Percentiles rank a stretch among this genome's conserved stretches.
These are phyloP conservation scores for Phthorimaea operculella DNA, from an alignment of 1,140 invertebrate species.

Conservation along the genomic window DNA sequence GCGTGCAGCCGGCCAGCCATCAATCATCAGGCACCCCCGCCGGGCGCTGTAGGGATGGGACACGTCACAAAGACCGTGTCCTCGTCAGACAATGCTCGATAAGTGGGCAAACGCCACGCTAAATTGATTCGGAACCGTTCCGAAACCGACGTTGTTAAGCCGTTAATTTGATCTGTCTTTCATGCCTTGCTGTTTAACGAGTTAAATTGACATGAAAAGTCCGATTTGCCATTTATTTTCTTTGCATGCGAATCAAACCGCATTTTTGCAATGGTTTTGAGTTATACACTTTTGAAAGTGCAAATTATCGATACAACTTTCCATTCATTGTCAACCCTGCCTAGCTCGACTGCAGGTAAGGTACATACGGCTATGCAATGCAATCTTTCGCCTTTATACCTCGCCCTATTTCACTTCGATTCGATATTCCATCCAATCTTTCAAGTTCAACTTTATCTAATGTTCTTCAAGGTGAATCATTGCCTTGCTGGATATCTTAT, in stretches of 20 bases:
- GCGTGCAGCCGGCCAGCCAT: conserved; percentile 52
- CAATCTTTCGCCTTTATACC: conserved; percentile 34
- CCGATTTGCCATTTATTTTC: conserved; percentile 10
- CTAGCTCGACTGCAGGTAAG: background rate
- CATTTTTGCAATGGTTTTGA: background rate
- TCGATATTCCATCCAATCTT: conserved; percentile 15
- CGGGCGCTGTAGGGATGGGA: conserved; percentile 56
- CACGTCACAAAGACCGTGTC: conserved; percentile 48
- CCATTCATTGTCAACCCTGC: conserved; percentile 1
- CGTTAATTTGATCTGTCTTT: conserved; percentile 30
- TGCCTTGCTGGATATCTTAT: background rate
- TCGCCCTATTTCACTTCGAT: conserved; percentile 24
- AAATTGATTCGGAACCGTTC: conserved; percentile 57
- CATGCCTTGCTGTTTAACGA: background rate
- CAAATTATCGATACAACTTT: background rate
- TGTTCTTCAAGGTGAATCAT: background rate
- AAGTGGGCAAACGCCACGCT: conserved; percentile 57
- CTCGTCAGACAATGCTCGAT: conserved; percentile 53
- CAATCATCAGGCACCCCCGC: conserved; percentile 62
- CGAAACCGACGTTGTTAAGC: conserved; percentile 34
- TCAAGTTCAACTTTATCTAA: conserved; percentile 11
- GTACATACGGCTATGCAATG: conserved; percentile 18
- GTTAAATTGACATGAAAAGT: background rate
- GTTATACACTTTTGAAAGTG: background rate
- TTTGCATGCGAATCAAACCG: background rate